These are phyloP conservation scores for Oryzias curvinotus DNA, from an alignment of 2,113 vertebrate species.

Conservation along the genomic window DNA sequence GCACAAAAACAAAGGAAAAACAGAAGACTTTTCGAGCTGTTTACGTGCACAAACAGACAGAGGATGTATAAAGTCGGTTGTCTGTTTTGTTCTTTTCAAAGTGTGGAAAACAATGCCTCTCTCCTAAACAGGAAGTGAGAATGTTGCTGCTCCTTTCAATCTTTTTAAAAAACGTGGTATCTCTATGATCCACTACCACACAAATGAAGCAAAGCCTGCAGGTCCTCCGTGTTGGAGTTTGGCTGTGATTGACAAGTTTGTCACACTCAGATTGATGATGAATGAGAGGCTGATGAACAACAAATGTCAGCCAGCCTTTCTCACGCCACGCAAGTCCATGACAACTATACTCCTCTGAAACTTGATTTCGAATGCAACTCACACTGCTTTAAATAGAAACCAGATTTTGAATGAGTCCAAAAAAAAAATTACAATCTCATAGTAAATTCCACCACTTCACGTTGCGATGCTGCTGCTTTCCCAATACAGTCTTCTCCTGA, in stretches of 20 bases:
- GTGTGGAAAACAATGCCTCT: neutral
- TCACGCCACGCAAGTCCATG: constrained; percentile 4
- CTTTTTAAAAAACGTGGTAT: constrained; percentile 8
- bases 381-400: constrained; percentile 4
- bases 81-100: constrained; percentile 6
- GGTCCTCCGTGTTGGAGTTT: constrained; percentile 1
- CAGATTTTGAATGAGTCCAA: too few species aligned
- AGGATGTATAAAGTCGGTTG: constrained; percentile 18
- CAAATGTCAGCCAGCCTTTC: constrained; percentile 49
- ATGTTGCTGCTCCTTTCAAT: neutral
- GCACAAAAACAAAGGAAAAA: constrained; percentile 21
- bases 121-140: constrained; percentile 34
- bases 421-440: neutral
- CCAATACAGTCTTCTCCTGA: neutral
- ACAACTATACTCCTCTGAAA: constrained; percentile 39
- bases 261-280: constrained; percentile 36
- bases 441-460: neutral
- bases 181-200: constrained; percentile 13
- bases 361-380: constrained; percentile 22
- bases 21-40: constrained; percentile 27
- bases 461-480: constrained; percentile 5
- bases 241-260: constrained; percentile 38
- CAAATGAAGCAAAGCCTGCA: constrained; percentile 6
- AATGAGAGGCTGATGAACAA: constrained; percentile 52
- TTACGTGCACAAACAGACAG: constrained; percentile 9